phyloP scores from a whole-genome alignment of 2,113 vertebrate species.

The Mustelus asterias region DNA sequence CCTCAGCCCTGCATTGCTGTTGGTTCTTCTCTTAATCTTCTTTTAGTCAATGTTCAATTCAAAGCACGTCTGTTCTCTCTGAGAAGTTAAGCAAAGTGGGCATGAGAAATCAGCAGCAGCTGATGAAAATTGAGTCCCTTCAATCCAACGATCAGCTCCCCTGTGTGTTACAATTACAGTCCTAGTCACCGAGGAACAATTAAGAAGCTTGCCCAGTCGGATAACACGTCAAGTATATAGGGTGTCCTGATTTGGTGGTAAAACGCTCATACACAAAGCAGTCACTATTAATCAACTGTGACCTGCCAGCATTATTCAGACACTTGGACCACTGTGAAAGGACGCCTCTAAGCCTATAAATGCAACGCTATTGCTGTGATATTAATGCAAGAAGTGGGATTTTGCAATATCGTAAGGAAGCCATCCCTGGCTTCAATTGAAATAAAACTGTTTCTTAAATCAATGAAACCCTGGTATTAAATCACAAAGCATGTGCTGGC shows the following conservation, averaged over 20 bases:
- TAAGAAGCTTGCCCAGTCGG: constrained; percentile 51
- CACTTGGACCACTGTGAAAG: background rate
- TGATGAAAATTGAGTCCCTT: constrained; percentile 50
- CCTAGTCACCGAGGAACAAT: constrained; percentile 56
- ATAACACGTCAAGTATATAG: constrained; percentile 48
- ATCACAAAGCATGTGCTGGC: background rate
- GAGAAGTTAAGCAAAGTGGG: background rate
- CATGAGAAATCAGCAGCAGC: constrained; percentile 43
- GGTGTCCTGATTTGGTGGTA: constrained; percentile 49
- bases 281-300: constrained; percentile 38
- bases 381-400: background rate
- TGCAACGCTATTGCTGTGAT: background rate
- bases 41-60: background rate
- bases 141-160: constrained; percentile 47
- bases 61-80: background rate
- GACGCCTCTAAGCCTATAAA: background rate
- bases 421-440: background rate
- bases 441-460: background rate
- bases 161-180: constrained; percentile 54
- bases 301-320: background rate
- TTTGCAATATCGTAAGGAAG: background rate
- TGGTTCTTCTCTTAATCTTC: background rate
- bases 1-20: background rate
- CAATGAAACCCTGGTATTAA: background rate
- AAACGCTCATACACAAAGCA: constrained; percentile 50